phyloP scores from a whole-genome alignment of 1,140 invertebrate genomes.

The Hydropsyche tenuis region DNA sequence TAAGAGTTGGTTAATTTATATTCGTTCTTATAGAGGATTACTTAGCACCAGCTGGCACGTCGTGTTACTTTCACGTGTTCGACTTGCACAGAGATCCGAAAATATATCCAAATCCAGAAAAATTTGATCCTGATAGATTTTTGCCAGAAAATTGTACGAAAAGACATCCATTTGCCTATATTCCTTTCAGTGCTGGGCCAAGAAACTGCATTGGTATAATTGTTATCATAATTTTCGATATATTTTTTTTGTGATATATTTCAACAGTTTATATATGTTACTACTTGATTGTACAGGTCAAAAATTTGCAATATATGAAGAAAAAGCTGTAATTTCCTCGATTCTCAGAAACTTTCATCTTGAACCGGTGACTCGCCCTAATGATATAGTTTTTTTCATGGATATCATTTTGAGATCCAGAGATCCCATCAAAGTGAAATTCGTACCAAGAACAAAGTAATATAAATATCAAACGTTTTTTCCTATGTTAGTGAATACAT shows the following conservation, averaged over 20 bases:
- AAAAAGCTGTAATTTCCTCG: slow-evolving; percentile 72
- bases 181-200: slow-evolving; percentile 78
- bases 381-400: slow-evolving; percentile 62
- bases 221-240: background rate
- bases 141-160: slow-evolving; percentile 65
- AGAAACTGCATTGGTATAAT: slow-evolving; percentile 74
- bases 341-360: slow-evolving; percentile 72
- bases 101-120: slow-evolving; percentile 73
- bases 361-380: slow-evolving; percentile 63
- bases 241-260: background rate
- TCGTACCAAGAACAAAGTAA: slow-evolving; percentile 21
- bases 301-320: slow-evolving; percentile 79
- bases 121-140: slow-evolving; percentile 82
- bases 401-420: slow-evolving; percentile 67
- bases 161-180: slow-evolving; percentile 71
- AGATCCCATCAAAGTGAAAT: slow-evolving; percentile 53
- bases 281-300: slow-evolving; percentile 67
- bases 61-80: slow-evolving; percentile 63
- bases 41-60: slow-evolving; percentile 64
- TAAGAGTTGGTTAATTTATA: background rate
- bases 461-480: no score
- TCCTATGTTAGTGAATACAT: no score
- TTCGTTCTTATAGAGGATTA: slow-evolving; percentile 56
- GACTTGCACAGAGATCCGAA: slow-evolving; percentile 72
- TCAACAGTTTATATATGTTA: slow-evolving; percentile 10